Conservation (phyloP, 2,797 vertebrate species). For the Dallia pectoralis region DNA sequence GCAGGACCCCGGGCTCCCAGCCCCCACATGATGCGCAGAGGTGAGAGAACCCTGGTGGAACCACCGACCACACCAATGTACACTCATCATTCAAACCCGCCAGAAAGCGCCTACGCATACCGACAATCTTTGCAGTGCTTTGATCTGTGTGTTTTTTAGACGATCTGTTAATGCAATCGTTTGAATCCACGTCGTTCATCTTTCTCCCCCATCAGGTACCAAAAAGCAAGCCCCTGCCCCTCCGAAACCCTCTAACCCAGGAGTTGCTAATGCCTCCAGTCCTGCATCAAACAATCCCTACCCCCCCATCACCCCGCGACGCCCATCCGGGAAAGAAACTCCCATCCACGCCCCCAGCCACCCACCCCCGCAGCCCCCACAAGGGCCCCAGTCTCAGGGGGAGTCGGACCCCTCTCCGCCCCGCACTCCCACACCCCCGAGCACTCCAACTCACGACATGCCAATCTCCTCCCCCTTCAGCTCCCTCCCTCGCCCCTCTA, state of each 20-base stretch:
- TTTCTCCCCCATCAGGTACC: slow-evolving; percentile 72
- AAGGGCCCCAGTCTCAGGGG: slow-evolving; percentile 38
- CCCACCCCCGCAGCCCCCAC: slow-evolving; percentile 80
- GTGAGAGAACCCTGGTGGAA: slow-evolving; percentile 60
- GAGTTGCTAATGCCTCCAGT: slow-evolving; percentile 63
- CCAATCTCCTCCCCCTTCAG: slow-evolving; percentile 52
- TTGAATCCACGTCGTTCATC: background rate
- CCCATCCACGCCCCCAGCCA: slow-evolving; percentile 88
- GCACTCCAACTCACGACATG: slow-evolving; percentile 74
- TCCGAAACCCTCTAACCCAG: slow-evolving; percentile 77
- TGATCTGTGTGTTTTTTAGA: background rate
- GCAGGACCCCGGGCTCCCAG: slow-evolving; percentile 80
- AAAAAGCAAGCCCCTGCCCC: slow-evolving; percentile 93
- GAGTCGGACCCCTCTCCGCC: slow-evolving; percentile 79
- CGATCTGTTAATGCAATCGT: background rate
- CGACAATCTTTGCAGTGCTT: background rate
- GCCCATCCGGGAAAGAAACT: slow-evolving; percentile 76
- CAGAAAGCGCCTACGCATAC: background rate
- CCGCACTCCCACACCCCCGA: slow-evolving; percentile 84
- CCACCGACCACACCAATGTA: background rate
- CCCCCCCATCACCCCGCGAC: slow-evolving; percentile 73
- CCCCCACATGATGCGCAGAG: slow-evolving; percentile 86
- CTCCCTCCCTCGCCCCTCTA: slow-evolving; percentile 81
- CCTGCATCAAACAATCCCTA: slow-evolving; percentile 49
- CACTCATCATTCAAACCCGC: background rate